Evolutionary conservation across 2,888 invertebrate species (phyloP).

Genomic region (Protophormia terraenovae): DNA sequence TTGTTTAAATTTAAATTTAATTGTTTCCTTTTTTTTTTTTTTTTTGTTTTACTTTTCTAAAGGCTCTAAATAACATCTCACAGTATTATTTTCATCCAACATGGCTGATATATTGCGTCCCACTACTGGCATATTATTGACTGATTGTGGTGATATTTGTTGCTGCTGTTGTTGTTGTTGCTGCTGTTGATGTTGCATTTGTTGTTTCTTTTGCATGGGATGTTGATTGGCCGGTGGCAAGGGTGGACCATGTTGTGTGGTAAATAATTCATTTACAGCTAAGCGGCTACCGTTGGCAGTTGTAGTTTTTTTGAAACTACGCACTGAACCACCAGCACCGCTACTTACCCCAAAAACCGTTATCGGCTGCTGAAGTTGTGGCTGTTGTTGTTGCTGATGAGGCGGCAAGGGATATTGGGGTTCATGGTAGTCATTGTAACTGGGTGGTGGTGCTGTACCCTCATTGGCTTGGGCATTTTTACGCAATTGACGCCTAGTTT

Average conservation of each 20-base stretch:
- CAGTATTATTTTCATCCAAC: constrained; percentile 91
- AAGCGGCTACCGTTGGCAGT: constrained; percentile 78
- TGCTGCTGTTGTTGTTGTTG: constrained; percentile 66
- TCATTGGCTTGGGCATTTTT: constrained; percentile 72
- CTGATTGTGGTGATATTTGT: constrained; percentile 74
- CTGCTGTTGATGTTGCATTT: constrained; percentile 45
- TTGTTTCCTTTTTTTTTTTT: background rate
- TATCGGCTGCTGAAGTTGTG: constrained; percentile 70
- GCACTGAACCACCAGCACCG: constrained; percentile 78
- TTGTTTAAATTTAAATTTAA: constrained; percentile 40
- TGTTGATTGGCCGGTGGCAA: constrained; percentile 79
- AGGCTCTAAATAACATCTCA: constrained; percentile 92
- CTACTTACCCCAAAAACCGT: constrained; percentile 80
- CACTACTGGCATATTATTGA: constrained; percentile 66
- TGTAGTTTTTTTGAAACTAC: constrained; percentile 75
- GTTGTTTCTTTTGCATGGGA: constrained; percentile 77
- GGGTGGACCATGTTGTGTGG: constrained; percentile 73
- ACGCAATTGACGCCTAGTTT: constrained; percentile 75
- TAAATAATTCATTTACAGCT: constrained; percentile 78
- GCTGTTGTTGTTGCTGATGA: constrained; percentile 56
- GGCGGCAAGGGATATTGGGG: constrained; percentile 58
- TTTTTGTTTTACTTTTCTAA: constrained; percentile 74
- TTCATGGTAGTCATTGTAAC: constrained; percentile 66
- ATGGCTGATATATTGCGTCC: constrained; percentile 85
- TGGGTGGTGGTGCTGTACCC: constrained; percentile 50